A percentile compares a stretch with the other conserved stretches of the same genome.
phyloP scores from a whole-genome alignment of 1,140 invertebrate genomes.

The Stenopsyche tienmushanensis region DNA sequence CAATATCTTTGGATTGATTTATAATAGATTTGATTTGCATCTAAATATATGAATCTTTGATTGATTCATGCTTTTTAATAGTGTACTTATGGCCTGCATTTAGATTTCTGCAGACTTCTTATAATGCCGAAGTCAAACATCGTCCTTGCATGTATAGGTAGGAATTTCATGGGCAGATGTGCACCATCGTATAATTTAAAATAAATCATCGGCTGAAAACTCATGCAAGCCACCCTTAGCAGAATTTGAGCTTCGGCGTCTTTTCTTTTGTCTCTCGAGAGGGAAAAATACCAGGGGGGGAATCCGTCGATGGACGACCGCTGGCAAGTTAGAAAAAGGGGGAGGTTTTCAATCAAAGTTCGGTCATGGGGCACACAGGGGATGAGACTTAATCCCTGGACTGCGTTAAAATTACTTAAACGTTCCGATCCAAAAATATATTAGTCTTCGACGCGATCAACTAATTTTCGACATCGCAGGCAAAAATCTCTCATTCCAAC shows the following conservation, averaged over 20 bases:
- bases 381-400: constrained; percentile 18
- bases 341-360: constrained; percentile 39
- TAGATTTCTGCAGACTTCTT: no score
- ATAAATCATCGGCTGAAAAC: constrained; percentile 20
- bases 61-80: no score
- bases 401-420: background rate
- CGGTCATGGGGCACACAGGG: constrained; percentile 27
- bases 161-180: constrained; percentile 32
- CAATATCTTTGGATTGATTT: no score
- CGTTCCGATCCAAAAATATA: no score
- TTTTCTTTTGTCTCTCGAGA: constrained; percentile 40
- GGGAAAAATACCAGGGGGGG: constrained; percentile 22
- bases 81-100: no score
- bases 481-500: no score
- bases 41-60: no score
- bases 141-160: no score
- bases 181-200: constrained; percentile 26
- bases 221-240: constrained; percentile 28
- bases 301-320: constrained; percentile 17
- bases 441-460: no score
- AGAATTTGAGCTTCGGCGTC: constrained; percentile 30
- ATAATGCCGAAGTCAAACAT: no score
- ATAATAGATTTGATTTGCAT: no score
- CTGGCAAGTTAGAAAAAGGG: constrained; percentile 13
- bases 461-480: no score